phyloP scores from a whole-genome alignment of 2,113 vertebrate species.

The Erythrolamprus reginae region DNA sequence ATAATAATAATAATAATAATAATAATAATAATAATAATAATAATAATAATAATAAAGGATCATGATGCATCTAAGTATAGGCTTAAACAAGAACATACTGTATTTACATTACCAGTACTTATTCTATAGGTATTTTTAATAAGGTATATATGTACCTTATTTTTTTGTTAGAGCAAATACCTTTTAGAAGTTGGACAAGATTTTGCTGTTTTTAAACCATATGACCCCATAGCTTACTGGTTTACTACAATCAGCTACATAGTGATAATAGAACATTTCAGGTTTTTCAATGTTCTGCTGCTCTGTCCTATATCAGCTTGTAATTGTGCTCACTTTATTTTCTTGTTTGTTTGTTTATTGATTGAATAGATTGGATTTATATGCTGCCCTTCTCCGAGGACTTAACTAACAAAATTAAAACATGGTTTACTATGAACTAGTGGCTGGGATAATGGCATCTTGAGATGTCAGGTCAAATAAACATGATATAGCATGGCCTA shows the following conservation, averaged over 20 bases:
- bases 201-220: not conserved
- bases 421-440: not conserved
- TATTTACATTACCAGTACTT: not conserved
- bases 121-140: too few relatives aligned
- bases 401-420: not conserved
- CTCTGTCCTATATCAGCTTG: not conserved
- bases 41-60: too few relatives aligned
- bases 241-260: not conserved
- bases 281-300: not conserved
- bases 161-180: not conserved
- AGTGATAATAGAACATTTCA: not conserved
- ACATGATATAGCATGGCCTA: not conserved
- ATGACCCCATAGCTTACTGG: not conserved
- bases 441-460: not conserved
- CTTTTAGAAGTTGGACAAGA: not conserved
- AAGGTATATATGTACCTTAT: too few relatives aligned
- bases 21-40: too few relatives aligned
- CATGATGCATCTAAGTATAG: not conserved
- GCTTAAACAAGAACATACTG: not conserved
- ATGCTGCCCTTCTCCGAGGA: too few relatives aligned
- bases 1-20: too few relatives aligned
- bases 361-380: too few relatives aligned
- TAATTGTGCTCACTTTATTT: not conserved
- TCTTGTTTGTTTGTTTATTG: too few relatives aligned
- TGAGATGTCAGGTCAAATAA: not conserved